phyloP scores from a whole-genome alignment of 2,888 invertebrate species.

The Rhagonycha lutea region DNA sequence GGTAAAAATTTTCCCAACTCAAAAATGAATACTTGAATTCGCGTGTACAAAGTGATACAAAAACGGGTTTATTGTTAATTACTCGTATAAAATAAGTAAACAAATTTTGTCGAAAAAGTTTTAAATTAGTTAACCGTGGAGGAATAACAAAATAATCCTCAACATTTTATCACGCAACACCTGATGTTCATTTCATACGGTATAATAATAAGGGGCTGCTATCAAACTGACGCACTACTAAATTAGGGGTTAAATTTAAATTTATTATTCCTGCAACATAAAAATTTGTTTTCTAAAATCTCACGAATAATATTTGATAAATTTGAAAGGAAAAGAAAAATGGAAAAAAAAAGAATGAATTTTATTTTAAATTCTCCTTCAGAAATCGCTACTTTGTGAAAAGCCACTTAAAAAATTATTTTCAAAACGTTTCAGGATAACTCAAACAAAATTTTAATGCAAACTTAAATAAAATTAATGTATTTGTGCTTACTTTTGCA shows the following conservation, averaged over 20 bases:
- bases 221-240: slow-evolving; percentile 26
- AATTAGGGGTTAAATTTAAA: slow-evolving; percentile 30
- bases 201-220: slow-evolving; percentile 18
- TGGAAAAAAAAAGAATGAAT: background rate
- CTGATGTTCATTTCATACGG: slow-evolving; percentile 28
- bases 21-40: background rate
- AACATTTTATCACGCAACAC: slow-evolving; percentile 28
- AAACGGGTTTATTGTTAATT: background rate
- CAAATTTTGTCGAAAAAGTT: background rate
- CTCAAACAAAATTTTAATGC: background rate
- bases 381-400: background rate
- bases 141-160: slow-evolving; percentile 1
- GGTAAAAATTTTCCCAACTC: background rate
- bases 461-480: background rate
- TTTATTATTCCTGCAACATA: slow-evolving; percentile 22
- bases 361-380: background rate
- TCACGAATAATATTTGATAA: background rate
- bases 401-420: background rate
- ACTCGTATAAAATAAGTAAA: background rate
- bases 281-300: slow-evolving; percentile 18
- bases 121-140: background rate
- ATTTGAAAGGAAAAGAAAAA: background rate
- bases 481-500: background rate
- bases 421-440: background rate
- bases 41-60: background rate